These are phyloP conservation scores for Hirundo rustica DNA, from an alignment of 2,797 vertebrate genomes.

Conservation along the genomic window DNA sequence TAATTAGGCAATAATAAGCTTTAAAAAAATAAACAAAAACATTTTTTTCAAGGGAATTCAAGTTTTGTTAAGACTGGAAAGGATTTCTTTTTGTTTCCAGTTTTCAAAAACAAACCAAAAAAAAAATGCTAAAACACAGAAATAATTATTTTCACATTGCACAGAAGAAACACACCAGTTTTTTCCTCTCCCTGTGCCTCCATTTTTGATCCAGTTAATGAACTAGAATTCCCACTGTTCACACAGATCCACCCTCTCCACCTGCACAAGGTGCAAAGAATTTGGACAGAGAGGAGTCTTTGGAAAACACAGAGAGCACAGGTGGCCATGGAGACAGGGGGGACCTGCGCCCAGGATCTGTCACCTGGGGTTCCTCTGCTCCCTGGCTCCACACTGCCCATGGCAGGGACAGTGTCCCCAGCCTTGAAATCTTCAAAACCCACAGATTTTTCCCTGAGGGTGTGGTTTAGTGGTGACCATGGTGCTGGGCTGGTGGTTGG, in stretches of 20 bases:
- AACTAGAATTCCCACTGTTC: neutral
- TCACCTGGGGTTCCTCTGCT: neutral
- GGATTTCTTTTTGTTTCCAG: neutral
- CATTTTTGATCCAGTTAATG: neutral
- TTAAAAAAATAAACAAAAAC: neutral
- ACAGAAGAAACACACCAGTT: neutral
- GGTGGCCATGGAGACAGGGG: fast-evolving
- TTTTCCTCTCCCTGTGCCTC: neutral
- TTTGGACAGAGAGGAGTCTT: neutral
- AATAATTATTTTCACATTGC: neutral
- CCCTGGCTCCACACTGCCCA: neutral
- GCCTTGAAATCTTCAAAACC: too few relatives aligned
- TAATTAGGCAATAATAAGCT: neutral
- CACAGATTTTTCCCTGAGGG: neutral
- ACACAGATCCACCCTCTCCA: neutral
- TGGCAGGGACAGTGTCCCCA: neutral
- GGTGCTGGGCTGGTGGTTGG: neutral
- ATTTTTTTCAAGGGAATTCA: neutral
- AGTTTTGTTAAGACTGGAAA: neutral
- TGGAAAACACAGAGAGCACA: neutral
- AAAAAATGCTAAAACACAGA: fast-evolving
- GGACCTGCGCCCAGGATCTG: neutral
- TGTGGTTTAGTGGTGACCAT: too few relatives aligned
- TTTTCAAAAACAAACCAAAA: neutral
- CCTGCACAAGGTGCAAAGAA: too few relatives aligned